Base-by-base conservation (phyloP, 2,888 invertebrate genomes). In the Leucophenga maculata region DNA sequence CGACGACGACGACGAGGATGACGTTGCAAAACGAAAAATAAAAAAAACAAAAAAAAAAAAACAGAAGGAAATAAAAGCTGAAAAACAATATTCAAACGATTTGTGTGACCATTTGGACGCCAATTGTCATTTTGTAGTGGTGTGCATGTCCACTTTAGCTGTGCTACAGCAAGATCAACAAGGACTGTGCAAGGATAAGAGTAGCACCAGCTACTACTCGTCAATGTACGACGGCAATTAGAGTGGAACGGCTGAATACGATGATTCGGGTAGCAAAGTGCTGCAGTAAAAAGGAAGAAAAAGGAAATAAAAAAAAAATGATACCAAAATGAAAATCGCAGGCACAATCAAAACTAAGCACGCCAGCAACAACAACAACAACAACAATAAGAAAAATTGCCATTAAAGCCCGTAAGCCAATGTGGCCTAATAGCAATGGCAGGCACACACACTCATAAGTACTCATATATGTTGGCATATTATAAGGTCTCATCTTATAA, bases 331-430 rank as follows among this genome's bases (percentile, higher is more conserved):
- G 46, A 48, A 64, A 46, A 64, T 46, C 62, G 62, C 62, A 64
- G 74, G 82, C 67, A 82, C 80, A 80, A 82, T 81, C 80, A 82
- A 78, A 82, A 70, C 72, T 77, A 82, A 81, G 80, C 80, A 82
- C 82, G 79, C 80, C 82, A 81, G 77, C 75, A 77, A 72, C 69
- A 78, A 76, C 72, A 68, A 14, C n/a, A n/a, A n/a, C n/a, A n/a
- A 48, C 64, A 69, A 65, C 20, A 59, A 55, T 22, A 69, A 59
- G 32, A 44, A 57, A 60, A 70, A 65, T 65, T 31, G 69, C 60
- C 69, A 75, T 68, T 48, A 71, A 65, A 68, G 67, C 59, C 72
- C 75, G 76, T 78, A 78, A 78, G 76, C 77, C 76, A 71, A 32
- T 60, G 75, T 74, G 77, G 66, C 64, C 67, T 74, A 68, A 71